Evolutionary conservation across 2,113 vertebrate species (phyloP).

Genomic region (Hippocampus comes): DNA sequence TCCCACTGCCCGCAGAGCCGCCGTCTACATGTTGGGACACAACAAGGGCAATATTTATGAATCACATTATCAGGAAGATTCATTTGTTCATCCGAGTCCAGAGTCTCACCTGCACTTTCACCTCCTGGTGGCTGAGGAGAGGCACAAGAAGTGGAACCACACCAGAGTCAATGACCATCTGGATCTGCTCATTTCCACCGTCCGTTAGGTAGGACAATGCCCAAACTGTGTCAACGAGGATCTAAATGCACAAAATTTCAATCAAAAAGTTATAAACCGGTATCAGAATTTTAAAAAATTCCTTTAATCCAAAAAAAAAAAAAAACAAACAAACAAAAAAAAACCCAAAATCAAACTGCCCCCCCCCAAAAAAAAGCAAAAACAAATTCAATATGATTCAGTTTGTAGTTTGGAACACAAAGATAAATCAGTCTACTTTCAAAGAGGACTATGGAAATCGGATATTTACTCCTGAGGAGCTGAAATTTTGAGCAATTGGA

Average conservation of each 20-base stretch:
- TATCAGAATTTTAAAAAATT: too few species aligned
- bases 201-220: conserved; percentile 98
- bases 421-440: too few species aligned
- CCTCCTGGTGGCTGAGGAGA: conserved; percentile 97
- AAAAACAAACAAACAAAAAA: too few species aligned
- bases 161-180: conserved; percentile 99
- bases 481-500: too few species aligned
- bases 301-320: too few species aligned
- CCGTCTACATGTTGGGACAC: conserved; percentile 76
- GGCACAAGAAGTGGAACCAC: conserved; percentile 97
- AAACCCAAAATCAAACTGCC: too few species aligned
- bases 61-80: background rate
- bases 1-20: conserved; percentile 94
- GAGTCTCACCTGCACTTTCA: conserved; percentile 92
- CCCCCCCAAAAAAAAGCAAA: too few species aligned
- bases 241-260: conserved; percentile 67
- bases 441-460: too few species aligned
- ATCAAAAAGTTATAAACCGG: too few species aligned
- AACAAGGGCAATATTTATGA: background rate
- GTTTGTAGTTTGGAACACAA: too few species aligned
- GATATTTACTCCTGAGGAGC: too few species aligned
- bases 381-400: too few species aligned
- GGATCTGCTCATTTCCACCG: conserved; percentile 97
- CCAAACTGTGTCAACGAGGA: conserved; percentile 99
- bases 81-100: background rate